Percentiles rank a stretch among this genome's conserved stretches.
phyloP scores from a whole-genome alignment of 2,113 vertebrate species.

The Chinchilla lanigera region DNA sequence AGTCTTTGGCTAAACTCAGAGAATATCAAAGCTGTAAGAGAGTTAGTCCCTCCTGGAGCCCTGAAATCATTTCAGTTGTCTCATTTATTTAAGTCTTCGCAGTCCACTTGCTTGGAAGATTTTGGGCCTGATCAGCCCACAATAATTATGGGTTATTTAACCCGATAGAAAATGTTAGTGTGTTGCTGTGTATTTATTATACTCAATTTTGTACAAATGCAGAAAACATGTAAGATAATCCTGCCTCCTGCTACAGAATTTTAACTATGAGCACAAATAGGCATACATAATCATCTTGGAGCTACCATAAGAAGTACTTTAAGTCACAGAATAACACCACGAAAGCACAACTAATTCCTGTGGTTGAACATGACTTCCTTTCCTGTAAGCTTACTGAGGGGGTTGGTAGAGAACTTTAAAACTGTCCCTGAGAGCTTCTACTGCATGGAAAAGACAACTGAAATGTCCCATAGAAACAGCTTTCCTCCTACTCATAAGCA shows the following conservation, averaged over 20 bases:
- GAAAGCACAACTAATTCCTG: not conserved
- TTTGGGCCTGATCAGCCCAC: no score
- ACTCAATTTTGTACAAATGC: not conserved
- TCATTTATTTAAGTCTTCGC: no score
- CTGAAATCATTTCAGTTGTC: no score
- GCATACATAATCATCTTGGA: not conserved
- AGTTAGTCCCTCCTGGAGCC: no score
- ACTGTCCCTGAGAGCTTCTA: not conserved
- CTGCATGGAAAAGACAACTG: slow-evolving; percentile 23
- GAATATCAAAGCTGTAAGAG: no score
- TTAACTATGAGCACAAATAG: not conserved
- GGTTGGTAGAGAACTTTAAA: not conserved
- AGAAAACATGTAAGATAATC: not conserved
- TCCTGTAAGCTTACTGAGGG: not conserved
- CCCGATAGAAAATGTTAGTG: not conserved
- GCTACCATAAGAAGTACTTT: not conserved
- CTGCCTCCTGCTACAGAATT: not conserved
- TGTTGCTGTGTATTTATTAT: not conserved
- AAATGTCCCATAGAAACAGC: not conserved
- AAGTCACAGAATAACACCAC: not conserved
- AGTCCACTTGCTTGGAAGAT: no score
- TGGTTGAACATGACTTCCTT: not conserved
- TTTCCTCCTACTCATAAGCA: not conserved
- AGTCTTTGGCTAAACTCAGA: no score
- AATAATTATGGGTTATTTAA: no score